Base-by-base conservation (phyloP, 2,888 invertebrate genomes). In the Dolomedes plantarius region DNA sequence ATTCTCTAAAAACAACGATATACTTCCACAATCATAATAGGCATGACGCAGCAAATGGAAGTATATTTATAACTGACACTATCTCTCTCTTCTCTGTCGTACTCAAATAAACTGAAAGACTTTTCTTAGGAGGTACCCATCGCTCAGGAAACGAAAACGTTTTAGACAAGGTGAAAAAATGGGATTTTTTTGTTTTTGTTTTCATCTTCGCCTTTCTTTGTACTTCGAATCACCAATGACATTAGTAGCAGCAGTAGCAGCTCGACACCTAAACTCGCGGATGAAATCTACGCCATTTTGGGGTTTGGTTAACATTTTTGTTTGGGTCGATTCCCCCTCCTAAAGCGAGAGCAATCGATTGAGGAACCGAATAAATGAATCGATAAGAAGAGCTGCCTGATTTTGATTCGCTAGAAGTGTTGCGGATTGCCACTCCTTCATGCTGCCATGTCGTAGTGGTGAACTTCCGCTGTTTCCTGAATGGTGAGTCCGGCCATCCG, bases 361-460 rank as follows among this genome's bases (percentile, higher is more conserved):
- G 74, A 75, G 75, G 81, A 81, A 75, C 81, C 75, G 64, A 69
- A 74, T 69, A 75, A 81, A 75, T 64, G 50, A 75, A 75, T 81
- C 81, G 81, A 81, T 81, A 69, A 39, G 41, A 68, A 23, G 69
- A 81, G 74, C 81, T 81, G 75, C 75, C 81, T 68, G 68, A 27
- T 69, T 76, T 81, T 68, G 67, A 67, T 82, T 68, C 64, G 62
- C 69, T 46, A 32, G 36, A 71, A 27, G 72, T 56, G 50, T 27
- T 19, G 32, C 65, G 36, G 56, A 32, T 5, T 39, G 82, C 82
- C 75, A 46, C 82, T 83, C 65, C 75, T 76, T 82, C 82, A 87
- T 69, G 88, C 88, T 81, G 88, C 88, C 80, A 81, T 86, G 86
- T 88, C 88, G 76, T 88, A 88, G 46, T 88, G 88, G 68, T 88